Base-by-base conservation (phyloP, 2,797 vertebrate genomes). In the Catostomus latipinnis region DNA sequence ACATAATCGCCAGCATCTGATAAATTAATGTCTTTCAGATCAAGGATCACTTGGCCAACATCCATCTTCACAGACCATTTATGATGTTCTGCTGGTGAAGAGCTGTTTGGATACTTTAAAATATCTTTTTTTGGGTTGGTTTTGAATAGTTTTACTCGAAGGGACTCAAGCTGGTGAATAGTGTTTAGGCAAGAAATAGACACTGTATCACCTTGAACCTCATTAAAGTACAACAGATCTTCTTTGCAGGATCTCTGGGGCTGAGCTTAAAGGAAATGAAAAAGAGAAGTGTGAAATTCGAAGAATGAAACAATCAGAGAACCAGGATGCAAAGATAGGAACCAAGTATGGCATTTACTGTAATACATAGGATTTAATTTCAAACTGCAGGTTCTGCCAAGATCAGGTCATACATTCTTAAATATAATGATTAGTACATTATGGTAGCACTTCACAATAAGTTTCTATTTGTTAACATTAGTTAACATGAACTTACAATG, bases 31-130 rank as follows among this genome's bases (percentile, higher is more conserved):
- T 67, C 11, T 43, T 68, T 50, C 48, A 82, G 63, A 1, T 46
- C 8, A 77, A 82, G 43, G 8, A 6, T 76, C 13, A 76, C 43
- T 50, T 14, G 48, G n/a, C n/a, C 68, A 52, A 54, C 8, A 11
- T 71, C 4, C 16, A 11, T 57, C 16, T 13, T 71, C 9, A 77
- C 11, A 68, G 69, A 77, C 80, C 68, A 70, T 72, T 68, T 82
- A 22, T 22, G 61, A 10, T 34, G 13, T 61, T 72, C 18, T 71
- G 22, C 16, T 57, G 13, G 6, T 22, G 52, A 9, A 66, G 11
- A 13, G 7, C 4, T 74, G 71, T 57, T 9, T 18, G 67, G 48
- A 71, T 81, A 57, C 0, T 7, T 10, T 3, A 77, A 48, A 10
- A 65, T 65, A 46, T 71, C 0, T 71, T 43, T 0, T 56, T 8